Conservation (phyloP, 2,797 vertebrate species). For the Furcifer pardalis region DNA sequence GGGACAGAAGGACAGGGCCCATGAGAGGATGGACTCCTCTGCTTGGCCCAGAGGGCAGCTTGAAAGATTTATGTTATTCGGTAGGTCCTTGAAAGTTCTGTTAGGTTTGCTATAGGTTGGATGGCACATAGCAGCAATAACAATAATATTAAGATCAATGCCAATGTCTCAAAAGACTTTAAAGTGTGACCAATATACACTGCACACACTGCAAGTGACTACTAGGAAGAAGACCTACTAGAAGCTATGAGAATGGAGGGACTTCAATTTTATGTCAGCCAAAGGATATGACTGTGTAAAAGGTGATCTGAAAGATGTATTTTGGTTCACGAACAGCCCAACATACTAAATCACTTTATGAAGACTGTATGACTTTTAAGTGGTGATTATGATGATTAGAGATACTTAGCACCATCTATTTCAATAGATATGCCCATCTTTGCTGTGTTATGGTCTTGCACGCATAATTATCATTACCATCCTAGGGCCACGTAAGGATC, state of each 20-base stretch:
- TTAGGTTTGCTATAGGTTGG: no score
- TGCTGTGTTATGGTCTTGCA: not conserved
- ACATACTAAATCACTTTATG: not conserved
- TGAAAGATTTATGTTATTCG: no score
- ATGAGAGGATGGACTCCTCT: no score
- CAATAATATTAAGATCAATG: not conserved
- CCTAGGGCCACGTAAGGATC: not conserved
- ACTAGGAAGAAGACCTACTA: fast-evolving
- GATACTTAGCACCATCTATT: not conserved
- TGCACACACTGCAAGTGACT: conserved; percentile 22
- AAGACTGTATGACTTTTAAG: no score
- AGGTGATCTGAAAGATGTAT: not conserved
- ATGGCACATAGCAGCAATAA: no score
- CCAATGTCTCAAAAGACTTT: conserved; percentile 60
- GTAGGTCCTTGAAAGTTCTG: no score
- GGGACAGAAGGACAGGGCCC: no score
- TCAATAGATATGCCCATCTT: not conserved
- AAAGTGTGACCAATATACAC: not conserved
- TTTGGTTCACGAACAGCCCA: not conserved
- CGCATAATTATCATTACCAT: not conserved
- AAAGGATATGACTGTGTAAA: not conserved
- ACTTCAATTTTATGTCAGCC: not conserved
- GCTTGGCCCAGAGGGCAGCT: no score
- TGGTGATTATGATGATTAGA: not conserved
- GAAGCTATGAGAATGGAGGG: not conserved